Percentiles rank a stretch among this genome's conserved stretches.
phyloP scores from a whole-genome alignment of 2,797 vertebrate genomes.

The Sebastes aleutianus region DNA sequence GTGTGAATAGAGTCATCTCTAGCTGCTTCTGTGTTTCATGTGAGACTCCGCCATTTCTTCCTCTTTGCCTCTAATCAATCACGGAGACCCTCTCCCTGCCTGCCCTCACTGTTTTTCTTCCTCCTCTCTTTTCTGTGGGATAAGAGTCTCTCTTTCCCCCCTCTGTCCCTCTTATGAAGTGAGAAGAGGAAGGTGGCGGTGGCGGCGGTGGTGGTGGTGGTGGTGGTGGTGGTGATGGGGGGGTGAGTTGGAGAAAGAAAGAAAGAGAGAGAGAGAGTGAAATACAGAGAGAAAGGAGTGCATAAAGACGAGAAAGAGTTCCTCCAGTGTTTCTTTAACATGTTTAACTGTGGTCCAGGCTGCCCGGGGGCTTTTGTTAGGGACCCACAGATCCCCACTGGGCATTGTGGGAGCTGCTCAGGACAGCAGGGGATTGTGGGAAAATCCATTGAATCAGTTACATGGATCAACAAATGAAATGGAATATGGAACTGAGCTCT shows the following conservation, averaged over 20 bases:
- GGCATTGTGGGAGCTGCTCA: conserved; percentile 82
- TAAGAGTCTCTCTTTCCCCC: neutral
- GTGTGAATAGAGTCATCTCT: conserved; percentile 61
- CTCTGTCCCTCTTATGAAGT: conserved; percentile 35
- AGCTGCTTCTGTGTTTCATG: conserved; percentile 62
- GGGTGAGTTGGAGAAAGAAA: conserved; percentile 7
- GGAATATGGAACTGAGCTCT: conserved; percentile 62
- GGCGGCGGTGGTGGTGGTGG: neutral
- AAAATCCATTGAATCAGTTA: conserved; percentile 80
- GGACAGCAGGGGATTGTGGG: conserved; percentile 82
- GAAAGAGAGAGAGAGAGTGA: conserved; percentile 3
- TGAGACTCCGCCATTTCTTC: conserved; percentile 49
- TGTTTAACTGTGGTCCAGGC: conserved; percentile 69
- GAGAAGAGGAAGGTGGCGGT: conserved; percentile 15
- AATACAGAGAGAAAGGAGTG: conserved; percentile 34
- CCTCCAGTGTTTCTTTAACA: conserved; percentile 69
- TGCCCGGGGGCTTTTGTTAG: conserved; percentile 75
- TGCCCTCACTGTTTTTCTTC: conserved; percentile 28
- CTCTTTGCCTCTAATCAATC: conserved; percentile 66
- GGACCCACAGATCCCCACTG: conserved; percentile 66
- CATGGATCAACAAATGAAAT: conserved; percentile 84
- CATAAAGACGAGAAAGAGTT: conserved; percentile 62
- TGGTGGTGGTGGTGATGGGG: neutral
- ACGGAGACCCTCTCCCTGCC: conserved; percentile 27
- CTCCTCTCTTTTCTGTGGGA: conserved; percentile 19